Evolutionary conservation across 37 sponge, comb jelly and placozoan genomes (phyloP).

Genomic region (Beroe ovata): DNA sequence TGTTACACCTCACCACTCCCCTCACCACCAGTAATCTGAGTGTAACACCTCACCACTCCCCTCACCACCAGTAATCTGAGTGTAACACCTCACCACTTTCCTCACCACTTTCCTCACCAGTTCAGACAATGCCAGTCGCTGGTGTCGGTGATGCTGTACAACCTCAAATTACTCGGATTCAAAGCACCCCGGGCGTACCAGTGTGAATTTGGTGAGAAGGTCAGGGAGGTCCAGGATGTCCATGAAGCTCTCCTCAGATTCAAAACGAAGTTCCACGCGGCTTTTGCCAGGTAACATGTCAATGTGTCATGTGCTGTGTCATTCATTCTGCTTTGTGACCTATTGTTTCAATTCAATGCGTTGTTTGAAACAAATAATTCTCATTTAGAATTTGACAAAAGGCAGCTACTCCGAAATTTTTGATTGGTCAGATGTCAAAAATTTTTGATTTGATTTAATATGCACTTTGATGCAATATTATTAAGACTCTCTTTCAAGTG

Average conservation of each 20-base stretch:
- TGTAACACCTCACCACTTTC: no score
- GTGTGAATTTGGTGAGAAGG: slow-evolving; percentile 62
- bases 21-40: no score
- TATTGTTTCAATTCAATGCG: no score
- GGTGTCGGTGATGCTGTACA: slow-evolving; percentile 64
- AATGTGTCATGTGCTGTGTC: no score
- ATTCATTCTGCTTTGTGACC: no score
- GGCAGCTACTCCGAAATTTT: no score
- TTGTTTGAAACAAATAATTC: no score
- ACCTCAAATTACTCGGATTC: slow-evolving; percentile 53
- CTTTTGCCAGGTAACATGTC: slow-evolving; percentile 55
- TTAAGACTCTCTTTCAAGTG: no score
- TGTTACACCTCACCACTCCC: not conserved
- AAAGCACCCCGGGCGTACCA: slow-evolving; percentile 54
- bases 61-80: no score
- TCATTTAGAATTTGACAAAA: no score
- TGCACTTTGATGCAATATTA: not conserved
- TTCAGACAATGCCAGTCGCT: slow-evolving; percentile 62
- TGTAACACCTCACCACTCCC: not conserved
- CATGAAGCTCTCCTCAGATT: slow-evolving; percentile 61
- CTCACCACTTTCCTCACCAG: not conserved
- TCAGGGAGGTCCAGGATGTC: slow-evolving; percentile 63
- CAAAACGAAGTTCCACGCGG: slow-evolving; percentile 67
- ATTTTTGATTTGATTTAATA: not conserved
- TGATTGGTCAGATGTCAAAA: no score